Base-by-base conservation (phyloP, 64 coral and sea anemone species). In the Trachythela sp. region DNA sequence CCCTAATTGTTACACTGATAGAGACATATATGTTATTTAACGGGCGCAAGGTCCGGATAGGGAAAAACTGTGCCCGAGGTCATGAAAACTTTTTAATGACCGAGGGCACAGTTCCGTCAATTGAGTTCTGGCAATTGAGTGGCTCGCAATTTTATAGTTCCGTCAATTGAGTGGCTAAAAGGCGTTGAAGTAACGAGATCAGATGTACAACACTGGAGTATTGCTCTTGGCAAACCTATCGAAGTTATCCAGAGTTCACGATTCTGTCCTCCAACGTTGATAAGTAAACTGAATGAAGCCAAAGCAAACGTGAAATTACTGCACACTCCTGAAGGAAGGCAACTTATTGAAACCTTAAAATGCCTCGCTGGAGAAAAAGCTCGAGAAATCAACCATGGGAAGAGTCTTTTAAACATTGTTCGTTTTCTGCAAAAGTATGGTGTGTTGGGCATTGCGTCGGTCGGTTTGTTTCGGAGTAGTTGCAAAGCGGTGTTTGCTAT, bases 251-350 rank as follows among this genome's bases (percentile, higher is more conserved):
- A 48, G 64, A 98, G 94, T 84, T 98, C 95, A 7, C 91, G 93
- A 83, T 98, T 98, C 75, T 94, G 95, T 59, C 40, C 95, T 10
- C 84, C 93, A 20, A 39, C 84, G 13, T 94, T 91, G 24, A 89
- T 94, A 26, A 84, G 39, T 38, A 85, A 91, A 51, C 41, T 94
- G 27, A 38, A 41, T 6, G 91, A 94, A 18, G 92, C 91, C 30
- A 72, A 30, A 29, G 26, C 51, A 17, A 88, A 87, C 48, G 91
- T 89, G n/a, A 87, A 50, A 27, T 87, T 98, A 58, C 50, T 93
- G 15, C 38, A 85, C 24, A 64, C 54, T 45, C 41, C 86, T 18
- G 91, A 92, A 80, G 48, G 41, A 22, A 18, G 22, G 13, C 89
- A 88, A 34, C 68, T 94, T 30, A 29, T 43, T 7, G 39, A 26